These are phyloP conservation scores for Siderastrea siderea DNA, from an alignment of 92 coral and sea anemone species.

Conservation along the genomic window DNA sequence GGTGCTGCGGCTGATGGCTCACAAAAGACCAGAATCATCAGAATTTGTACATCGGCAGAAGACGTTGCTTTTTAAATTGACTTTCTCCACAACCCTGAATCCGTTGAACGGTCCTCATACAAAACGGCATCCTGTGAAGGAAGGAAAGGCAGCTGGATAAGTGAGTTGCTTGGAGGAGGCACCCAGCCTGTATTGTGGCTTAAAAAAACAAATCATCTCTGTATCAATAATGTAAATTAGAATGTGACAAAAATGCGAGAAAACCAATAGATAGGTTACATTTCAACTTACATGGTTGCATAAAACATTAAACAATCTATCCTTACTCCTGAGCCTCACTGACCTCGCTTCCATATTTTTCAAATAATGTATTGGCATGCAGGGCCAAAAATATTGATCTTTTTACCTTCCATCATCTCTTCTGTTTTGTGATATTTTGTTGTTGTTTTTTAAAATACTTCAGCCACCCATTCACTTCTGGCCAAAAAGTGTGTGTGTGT, in stretches of 20 bases:
- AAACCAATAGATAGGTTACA: neutral
- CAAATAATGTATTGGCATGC: too few species aligned
- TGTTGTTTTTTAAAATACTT: too few species aligned
- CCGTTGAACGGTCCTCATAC: constrained; percentile 22
- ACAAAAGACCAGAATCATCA: neutral
- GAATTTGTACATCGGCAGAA: constrained; percentile 22
- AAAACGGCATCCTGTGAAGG: constrained; percentile 57
- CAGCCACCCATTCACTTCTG: too few species aligned
- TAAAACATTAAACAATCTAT: too few species aligned
- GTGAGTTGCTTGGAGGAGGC: constrained; percentile 50
- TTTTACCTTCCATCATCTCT: too few species aligned
- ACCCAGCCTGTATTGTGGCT: constrained; percentile 57
- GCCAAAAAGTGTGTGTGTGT: too few species aligned
- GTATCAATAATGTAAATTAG: constrained; percentile 25
- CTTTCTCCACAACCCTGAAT: constrained; percentile 60
- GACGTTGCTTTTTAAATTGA: constrained; percentile 50
- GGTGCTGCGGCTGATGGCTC: constrained; percentile 7
- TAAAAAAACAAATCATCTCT: constrained; percentile 11
- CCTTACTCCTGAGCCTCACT: too few species aligned
- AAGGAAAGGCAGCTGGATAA: constrained; percentile 43
- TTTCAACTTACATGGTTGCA: neutral
- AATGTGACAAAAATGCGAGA: constrained; percentile 32
- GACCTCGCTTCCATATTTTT: too few species aligned
- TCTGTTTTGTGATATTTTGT: too few species aligned
- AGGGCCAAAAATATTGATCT: too few species aligned